Conservation (phyloP, 1,140 invertebrate genomes). For the Ylistrum balloti region DNA sequence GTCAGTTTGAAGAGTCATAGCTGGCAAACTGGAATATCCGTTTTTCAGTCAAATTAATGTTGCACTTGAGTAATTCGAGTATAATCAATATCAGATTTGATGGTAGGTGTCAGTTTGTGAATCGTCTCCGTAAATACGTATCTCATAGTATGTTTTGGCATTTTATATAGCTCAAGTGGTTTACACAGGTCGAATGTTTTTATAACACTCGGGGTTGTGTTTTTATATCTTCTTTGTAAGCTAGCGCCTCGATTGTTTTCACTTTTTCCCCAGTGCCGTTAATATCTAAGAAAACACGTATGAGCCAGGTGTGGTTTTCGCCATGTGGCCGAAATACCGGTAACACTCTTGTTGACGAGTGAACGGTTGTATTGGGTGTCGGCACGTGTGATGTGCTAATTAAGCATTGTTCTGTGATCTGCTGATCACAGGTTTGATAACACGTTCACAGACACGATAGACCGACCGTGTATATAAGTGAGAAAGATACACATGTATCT, state of each 20-base stretch:
- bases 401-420: background rate
- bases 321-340: conserved; percentile 22
- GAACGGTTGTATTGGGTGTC: background rate
- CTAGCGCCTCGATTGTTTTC: background rate
- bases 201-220: background rate
- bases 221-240: background rate
- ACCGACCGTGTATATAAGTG: background rate
- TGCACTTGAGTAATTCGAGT: background rate
- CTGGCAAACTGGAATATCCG: background rate
- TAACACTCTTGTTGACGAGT: background rate
- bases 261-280: background rate
- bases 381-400: background rate
- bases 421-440: background rate
- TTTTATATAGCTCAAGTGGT: conserved; percentile 5
- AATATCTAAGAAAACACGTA: background rate
- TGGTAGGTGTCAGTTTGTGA: background rate
- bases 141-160: background rate
- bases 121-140: background rate
- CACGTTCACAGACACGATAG: background rate
- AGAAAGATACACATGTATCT: background rate
- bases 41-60: background rate
- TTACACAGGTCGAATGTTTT: background rate
- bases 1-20: background rate
- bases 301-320: background rate
- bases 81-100: background rate